Evolutionary conservation across 2,113 vertebrate genomes (phyloP).

Genomic region (Aleadryas rufinucha): DNA sequence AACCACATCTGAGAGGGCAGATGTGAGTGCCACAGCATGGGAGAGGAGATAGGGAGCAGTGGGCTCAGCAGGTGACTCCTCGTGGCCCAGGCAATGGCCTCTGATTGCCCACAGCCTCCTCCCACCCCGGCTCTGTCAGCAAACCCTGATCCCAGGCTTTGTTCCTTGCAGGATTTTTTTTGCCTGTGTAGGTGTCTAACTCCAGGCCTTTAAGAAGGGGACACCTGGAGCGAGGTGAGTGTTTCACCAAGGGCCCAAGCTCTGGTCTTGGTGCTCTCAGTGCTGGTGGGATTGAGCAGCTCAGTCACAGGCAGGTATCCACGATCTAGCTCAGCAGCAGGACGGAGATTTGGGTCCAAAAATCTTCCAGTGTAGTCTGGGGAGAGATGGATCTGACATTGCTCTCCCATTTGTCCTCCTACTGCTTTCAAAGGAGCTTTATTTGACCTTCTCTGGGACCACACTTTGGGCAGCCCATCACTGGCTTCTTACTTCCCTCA

Average conservation of each 20-base stretch:
- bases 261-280: not conserved
- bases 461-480: not conserved
- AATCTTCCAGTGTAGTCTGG: fast-evolving
- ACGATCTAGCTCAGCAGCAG: not conserved
- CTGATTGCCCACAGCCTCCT: not conserved
- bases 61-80: not conserved
- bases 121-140: not conserved
- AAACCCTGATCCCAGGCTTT: not conserved
- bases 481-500: fast-evolving
- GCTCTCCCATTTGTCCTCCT: not conserved
- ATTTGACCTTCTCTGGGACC: not conserved
- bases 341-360: not conserved
- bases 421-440: not conserved
- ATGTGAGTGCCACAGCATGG: fast-evolving
- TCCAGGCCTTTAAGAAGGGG: not conserved
- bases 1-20: not conserved
- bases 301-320: not conserved
- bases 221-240: not conserved
- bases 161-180: not conserved
- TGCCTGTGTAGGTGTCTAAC: not conserved
- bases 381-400: not conserved
- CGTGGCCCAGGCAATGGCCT: not conserved
- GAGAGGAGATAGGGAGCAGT: not conserved
- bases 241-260: not conserved
- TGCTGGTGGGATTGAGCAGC: not conserved